Percentiles rank a stretch among this genome's conserved stretches.
phyloP scores from a whole-genome alignment of 92 coral and sea anemone genomes.

The Actinernus sp. region DNA sequence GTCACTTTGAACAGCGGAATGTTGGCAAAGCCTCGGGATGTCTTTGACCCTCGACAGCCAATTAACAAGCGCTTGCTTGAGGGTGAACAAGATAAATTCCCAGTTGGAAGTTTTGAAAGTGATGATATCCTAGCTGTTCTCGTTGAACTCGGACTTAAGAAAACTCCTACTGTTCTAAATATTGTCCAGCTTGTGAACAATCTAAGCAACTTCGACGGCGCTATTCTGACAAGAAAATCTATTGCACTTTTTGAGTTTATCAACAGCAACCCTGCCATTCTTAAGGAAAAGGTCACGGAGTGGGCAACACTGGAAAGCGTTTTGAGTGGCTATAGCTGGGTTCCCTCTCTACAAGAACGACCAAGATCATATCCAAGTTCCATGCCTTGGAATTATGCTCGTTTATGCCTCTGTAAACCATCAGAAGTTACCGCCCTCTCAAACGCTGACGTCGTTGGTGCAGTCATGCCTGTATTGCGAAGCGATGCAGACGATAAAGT shows the following conservation, averaged over 20 bases:
- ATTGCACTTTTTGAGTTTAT: constrained; percentile 81
- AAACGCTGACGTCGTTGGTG: constrained; percentile 79
- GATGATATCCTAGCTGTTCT: constrained; percentile 76
- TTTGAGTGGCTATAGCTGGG: constrained; percentile 48
- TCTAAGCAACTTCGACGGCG: constrained; percentile 57
- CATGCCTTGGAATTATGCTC: constrained; percentile 68
- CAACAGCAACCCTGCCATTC: constrained; percentile 83
- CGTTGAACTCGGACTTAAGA: constrained; percentile 78
- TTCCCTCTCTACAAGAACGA: constrained; percentile 45
- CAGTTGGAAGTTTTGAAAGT: constrained; percentile 73
- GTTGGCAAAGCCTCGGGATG: constrained; percentile 76
- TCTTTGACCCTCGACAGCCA: constrained; percentile 90
- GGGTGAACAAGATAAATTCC: constrained; percentile 82
- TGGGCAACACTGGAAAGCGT: constrained; percentile 20
- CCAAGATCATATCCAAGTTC: constrained; percentile 68
- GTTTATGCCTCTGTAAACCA: constrained; percentile 53
- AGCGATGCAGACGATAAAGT: constrained; percentile 62
- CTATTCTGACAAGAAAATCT: constrained; percentile 62
- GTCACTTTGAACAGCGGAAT: constrained; percentile 78
- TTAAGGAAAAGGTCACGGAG: constrained; percentile 77
- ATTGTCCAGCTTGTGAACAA: constrained; percentile 69
- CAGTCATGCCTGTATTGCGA: constrained; percentile 85
- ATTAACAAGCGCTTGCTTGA: constrained; percentile 72
- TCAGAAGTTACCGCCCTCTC: constrained; percentile 43
- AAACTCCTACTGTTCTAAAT: constrained; percentile 78